phyloP scores from a whole-genome alignment of 2,888 invertebrate species.

The Heterodera filipjevi region DNA sequence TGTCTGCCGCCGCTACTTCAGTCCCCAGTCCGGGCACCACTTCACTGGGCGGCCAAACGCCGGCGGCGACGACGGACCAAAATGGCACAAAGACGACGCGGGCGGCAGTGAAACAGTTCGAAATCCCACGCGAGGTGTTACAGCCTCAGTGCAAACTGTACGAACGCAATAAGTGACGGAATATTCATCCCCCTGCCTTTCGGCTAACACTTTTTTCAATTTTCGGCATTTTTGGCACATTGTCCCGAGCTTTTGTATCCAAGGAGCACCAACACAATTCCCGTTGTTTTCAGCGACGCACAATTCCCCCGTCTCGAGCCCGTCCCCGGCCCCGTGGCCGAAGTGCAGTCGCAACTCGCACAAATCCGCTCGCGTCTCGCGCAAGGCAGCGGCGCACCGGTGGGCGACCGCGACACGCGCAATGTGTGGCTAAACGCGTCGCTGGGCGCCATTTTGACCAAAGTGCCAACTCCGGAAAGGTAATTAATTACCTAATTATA shows the following conservation, averaged over 20 bases:
- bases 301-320: conserved; percentile 47
- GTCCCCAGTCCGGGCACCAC: conserved; percentile 20
- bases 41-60: conserved; percentile 12
- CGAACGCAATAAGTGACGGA: conserved; percentile 30
- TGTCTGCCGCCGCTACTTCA: not conserved
- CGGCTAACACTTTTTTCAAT: too few relatives aligned
- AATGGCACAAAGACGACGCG: not conserved
- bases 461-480: conserved; percentile 41
- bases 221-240: too few relatives aligned
- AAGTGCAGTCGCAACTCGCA: conserved; percentile 42
- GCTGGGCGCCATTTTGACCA: conserved; percentile 40
- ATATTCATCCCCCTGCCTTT: too few relatives aligned
- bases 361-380: conserved; percentile 39
- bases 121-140: conserved; percentile 56
- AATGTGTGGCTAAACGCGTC: conserved; percentile 47
- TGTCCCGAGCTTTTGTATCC: too few relatives aligned
- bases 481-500: not conserved
- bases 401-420: conserved; percentile 43
- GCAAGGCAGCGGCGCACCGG: conserved; percentile 35
- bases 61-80: not conserved
- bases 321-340: conserved; percentile 44
- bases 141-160: conserved; percentile 59
- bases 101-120: conserved; percentile 43
- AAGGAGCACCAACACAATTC: conserved; percentile 1
- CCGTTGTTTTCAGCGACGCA: conserved; percentile 45